These are phyloP conservation scores for Dascillus cervinus DNA, from an alignment of 2,888 invertebrate species.

Conservation along the genomic window DNA sequence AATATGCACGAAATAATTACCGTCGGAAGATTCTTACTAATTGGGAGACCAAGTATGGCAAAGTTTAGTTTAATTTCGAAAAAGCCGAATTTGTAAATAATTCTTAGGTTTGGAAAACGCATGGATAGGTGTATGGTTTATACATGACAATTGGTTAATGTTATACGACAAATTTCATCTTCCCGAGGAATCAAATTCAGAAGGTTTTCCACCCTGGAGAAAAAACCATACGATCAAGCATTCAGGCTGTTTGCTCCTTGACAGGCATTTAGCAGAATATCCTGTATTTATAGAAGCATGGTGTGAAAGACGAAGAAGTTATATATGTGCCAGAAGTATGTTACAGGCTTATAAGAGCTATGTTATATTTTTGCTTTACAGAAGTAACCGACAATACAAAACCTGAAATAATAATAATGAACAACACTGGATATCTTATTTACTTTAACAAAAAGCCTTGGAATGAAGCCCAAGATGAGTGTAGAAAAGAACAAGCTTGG, in stretches of 20 bases:
- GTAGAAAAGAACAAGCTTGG: neutral
- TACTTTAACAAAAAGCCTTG: constrained; percentile 4
- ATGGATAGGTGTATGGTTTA: constrained; percentile 9
- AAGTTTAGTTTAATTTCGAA: neutral
- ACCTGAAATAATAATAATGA: neutral
- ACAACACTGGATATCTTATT: constrained; percentile 4
- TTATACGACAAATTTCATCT: constrained; percentile 1
- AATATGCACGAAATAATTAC: constrained; percentile 3
- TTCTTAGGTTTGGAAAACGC: constrained; percentile 9
- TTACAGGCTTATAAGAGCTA: neutral
- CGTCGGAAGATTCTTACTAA: constrained; percentile 4
- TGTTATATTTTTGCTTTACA: too few relatives aligned
- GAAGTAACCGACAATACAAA: too few relatives aligned
- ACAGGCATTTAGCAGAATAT: constrained; percentile 40
- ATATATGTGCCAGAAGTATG: constrained; percentile 40
- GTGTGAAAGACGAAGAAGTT: constrained; percentile 47
- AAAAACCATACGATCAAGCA: constrained; percentile 20
- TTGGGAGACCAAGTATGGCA: constrained; percentile 9
- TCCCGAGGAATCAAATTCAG: neutral
- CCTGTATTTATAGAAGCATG: constrained; percentile 46
- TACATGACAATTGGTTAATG: constrained; percentile 4
- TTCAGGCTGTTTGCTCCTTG: constrained; percentile 46
- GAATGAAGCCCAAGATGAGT: constrained; percentile 5
- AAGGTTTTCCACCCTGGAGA: constrained; percentile 5
- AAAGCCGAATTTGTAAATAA: neutral